Evolutionary conservation across 1,140 invertebrate genomes (phyloP).

Genomic region (Drosophila takahashii): DNA sequence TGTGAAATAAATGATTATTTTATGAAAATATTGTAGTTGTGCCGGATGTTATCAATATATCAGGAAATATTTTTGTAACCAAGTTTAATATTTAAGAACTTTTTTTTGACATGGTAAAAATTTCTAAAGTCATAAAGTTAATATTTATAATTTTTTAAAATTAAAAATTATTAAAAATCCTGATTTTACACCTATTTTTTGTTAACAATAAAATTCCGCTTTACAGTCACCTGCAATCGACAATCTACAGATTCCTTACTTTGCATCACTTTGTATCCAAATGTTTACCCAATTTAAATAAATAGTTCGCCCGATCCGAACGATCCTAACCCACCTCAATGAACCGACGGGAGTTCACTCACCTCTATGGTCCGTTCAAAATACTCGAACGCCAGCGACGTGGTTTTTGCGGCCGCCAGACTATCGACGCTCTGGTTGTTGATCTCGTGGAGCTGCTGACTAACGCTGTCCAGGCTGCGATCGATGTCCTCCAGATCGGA

Average conservation of each 20-base stretch:
- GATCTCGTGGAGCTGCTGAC: slow-evolving; percentile 87
- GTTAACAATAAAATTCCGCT: neutral
- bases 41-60: no score
- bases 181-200: no score
- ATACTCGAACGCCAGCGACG: slow-evolving; percentile 90
- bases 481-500: slow-evolving; percentile 89
- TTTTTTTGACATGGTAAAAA: no score
- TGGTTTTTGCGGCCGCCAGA: slow-evolving; percentile 88
- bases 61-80: no score
- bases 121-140: no score
- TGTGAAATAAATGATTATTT: no score
- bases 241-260: neutral
- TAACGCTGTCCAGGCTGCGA: slow-evolving; percentile 89
- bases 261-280: neutral
- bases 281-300: slow-evolving; percentile 18
- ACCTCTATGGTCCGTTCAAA: slow-evolving; percentile 93
- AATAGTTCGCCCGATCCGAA: neutral
- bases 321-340: slow-evolving; percentile 37
- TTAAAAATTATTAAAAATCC: no score
- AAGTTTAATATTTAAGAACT: no score
- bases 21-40: no score
- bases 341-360: slow-evolving; percentile 71
- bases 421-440: slow-evolving; percentile 90
- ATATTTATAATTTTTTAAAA: no score
- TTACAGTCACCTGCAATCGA: neutral